Conservation (phyloP, 2,113 vertebrate genomes). For the Synodontis membranacea region DNA sequence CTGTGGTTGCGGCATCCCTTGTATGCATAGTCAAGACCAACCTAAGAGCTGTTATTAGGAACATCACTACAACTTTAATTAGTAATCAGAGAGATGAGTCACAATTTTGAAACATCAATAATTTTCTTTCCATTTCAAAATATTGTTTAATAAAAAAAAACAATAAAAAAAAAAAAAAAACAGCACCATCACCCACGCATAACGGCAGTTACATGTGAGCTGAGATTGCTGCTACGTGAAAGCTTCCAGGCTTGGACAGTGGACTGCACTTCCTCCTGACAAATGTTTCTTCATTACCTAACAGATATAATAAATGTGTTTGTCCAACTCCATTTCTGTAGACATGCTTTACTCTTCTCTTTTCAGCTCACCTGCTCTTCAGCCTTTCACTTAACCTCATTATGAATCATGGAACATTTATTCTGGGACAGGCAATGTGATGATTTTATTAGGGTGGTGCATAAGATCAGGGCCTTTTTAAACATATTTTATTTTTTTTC, state of each 20-base stretch:
- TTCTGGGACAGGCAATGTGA: not conserved
- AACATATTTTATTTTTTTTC: too few relatives aligned
- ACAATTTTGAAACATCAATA: constrained; percentile 1
- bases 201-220: not conserved
- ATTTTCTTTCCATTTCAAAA: constrained; percentile 9
- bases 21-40: not conserved
- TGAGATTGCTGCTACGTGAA: not conserved
- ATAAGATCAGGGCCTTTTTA: too few relatives aligned
- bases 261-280: constrained; percentile 3
- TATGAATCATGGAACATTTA: not conserved
- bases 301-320: constrained; percentile 10
- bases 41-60: not conserved
- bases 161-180: constrained; percentile 10
- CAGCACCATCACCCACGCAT: constrained; percentile 11
- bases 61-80: not conserved
- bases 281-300: not conserved
- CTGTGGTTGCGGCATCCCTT: not conserved
- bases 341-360: not conserved
- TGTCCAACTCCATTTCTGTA: not conserved
- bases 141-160: not conserved
- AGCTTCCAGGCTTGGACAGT: not conserved
- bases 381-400: not conserved
- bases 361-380: not conserved
- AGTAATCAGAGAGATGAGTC: constrained; percentile 32
- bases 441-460: too few relatives aligned